Base-by-base conservation (phyloP, 2,113 vertebrate genomes). In the Pollachius pollachius region DNA sequence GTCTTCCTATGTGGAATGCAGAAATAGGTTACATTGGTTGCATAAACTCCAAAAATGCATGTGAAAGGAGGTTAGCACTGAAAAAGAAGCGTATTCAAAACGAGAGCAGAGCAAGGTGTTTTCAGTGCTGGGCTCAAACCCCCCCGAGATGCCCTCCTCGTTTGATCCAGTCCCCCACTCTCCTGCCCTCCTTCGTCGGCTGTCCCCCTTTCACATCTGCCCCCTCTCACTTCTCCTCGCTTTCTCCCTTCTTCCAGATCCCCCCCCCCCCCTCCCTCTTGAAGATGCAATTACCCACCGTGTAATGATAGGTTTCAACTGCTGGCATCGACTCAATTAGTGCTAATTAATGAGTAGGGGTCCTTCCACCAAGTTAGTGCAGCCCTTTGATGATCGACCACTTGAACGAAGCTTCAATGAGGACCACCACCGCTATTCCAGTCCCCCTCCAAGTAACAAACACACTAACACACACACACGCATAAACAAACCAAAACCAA, bases 271-370 rank as follows among this genome's bases (percentile, higher is more conserved):
- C 5, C n/a, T 62, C 70, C 61, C 8, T 27, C 12, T 23, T 23
- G 30, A 30, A 30, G 30, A 30, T 30, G n/a, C 1, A 19, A 67
- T 64, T 63, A 59, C 84, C 72, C 69, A 64, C 70, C 37, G 18
- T 77, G 70, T 88, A 89, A 89, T 87, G 71, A 85, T 68, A 75
- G 73, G 61, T 69, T 85, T 52, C 77, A 69, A 64, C 62, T 78
- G 68, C 76, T 63, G 74, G 81, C 65, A 69, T 82, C 80, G 88
- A 83, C 83, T 83, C 81, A 86, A 87, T 90, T 86, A 89, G 74
- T 71, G 84, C 68, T 84, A 85, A 90, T 88, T 82, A 84, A 79
- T 79, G 74, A 77, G 85, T 85, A 81, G 70, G 76, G 80, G 74
- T 77, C 70, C 75, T 80, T 78, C 71, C 74, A 75, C 71, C 25